Conservation (phyloP, 2,888 invertebrate species). For the Seira musarum region DNA sequence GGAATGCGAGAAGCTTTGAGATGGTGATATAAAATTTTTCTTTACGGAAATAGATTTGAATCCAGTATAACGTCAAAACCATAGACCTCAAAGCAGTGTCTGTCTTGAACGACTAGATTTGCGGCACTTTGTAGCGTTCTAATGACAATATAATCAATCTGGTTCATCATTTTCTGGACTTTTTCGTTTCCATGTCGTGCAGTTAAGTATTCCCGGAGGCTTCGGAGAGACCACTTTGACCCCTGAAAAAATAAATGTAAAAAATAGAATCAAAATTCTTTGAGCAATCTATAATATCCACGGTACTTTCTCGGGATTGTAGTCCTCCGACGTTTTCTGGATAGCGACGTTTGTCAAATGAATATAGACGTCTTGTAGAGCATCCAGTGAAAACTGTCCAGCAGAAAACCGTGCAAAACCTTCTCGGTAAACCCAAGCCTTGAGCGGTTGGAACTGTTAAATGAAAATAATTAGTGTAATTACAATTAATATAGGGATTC, state of each 20-base stretch:
- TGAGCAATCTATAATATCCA: not conserved
- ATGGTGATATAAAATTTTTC: conserved; percentile 48
- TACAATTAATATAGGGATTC: not conserved
- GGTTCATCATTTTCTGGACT: conserved; percentile 74
- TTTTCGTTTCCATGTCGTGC: conserved; percentile 75
- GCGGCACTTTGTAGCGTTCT: conserved; percentile 76
- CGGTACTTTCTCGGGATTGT: conserved; percentile 65
- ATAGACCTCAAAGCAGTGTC: conserved; percentile 79
- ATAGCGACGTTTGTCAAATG: conserved; percentile 77
- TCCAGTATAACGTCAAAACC: conserved; percentile 79
- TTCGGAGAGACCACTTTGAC: conserved; percentile 76
- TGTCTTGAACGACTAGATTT: conserved; percentile 75
- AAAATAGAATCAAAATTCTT: conserved; percentile 69
- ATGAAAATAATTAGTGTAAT: not conserved
- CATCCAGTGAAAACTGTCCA: conserved; percentile 76
- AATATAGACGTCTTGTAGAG: conserved; percentile 76
- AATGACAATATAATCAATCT: conserved; percentile 76
- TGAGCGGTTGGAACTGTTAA: conserved; percentile 73
- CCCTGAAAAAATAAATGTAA: conserved; percentile 72
- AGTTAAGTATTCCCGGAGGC: conserved; percentile 75
- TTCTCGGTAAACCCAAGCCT: conserved; percentile 77
- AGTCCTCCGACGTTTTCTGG: conserved; percentile 75
- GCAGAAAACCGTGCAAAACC: conserved; percentile 79
- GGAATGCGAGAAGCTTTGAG: not conserved
- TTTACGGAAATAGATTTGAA: conserved; percentile 75